These are phyloP conservation scores for Synodontis membranacea DNA, from an alignment of 2,113 vertebrate species.

Conservation along the genomic window DNA sequence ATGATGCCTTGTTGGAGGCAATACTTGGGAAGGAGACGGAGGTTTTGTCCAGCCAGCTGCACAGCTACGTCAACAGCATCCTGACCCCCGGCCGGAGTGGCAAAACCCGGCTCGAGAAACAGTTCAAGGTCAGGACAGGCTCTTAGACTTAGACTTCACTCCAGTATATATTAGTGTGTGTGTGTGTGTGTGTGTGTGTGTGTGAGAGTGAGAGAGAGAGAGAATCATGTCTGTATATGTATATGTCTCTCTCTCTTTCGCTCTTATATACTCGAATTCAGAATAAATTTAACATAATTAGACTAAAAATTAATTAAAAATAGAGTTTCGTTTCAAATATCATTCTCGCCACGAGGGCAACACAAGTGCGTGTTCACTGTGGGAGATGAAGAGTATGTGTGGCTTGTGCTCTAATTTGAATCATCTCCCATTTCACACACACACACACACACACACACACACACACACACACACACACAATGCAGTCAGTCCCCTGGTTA, in stretches of 20 bases:
- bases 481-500: constrained; percentile 29
- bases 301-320: constrained; percentile 3
- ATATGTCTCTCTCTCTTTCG: neutral
- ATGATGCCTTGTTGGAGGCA: constrained; percentile 93
- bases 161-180: no score
- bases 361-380: constrained; percentile 10
- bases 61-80: constrained; percentile 88
- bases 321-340: constrained; percentile 34
- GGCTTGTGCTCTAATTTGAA: constrained; percentile 32
- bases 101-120: constrained; percentile 85
- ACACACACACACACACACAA: constrained; percentile 6
- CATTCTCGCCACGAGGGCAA: constrained; percentile 36
- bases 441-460: neutral
- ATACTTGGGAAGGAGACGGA: constrained; percentile 90
- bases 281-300: constrained; percentile 17
- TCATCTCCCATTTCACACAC: constrained; percentile 37
- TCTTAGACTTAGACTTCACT: no score
- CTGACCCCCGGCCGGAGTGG: constrained; percentile 82
- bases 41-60: constrained; percentile 83
- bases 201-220: no score
- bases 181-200: neutral
- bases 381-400: neutral
- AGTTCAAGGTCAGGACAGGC: constrained; percentile 82
- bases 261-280: constrained; percentile 20
- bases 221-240: no score